Evolutionary conservation across 1,140 invertebrate species (phyloP).

Genomic region (Heliconius hermathena): DNA sequence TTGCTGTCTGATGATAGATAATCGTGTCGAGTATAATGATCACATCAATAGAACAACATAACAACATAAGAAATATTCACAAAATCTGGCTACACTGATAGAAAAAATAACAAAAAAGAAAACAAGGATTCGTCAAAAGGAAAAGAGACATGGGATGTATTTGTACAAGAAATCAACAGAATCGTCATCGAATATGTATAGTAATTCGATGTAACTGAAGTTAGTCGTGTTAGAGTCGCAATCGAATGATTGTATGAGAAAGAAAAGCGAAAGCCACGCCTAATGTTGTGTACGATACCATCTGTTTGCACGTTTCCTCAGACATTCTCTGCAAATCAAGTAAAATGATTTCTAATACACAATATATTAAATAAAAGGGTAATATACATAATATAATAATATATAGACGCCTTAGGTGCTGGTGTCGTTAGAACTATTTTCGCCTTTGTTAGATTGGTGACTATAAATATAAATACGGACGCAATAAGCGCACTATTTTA

Average conservation of each 20-base stretch:
- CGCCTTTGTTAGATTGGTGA: slow-evolving; percentile 44
- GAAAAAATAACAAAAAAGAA: slow-evolving; percentile 70
- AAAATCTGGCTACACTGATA: slow-evolving; percentile 70
- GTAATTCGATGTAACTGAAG: slow-evolving; percentile 61
- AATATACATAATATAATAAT: slow-evolving; percentile 30
- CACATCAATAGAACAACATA: slow-evolving; percentile 60
- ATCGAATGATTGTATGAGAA: slow-evolving; percentile 75
- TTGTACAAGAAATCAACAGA: slow-evolving; percentile 56
- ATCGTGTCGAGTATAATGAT: slow-evolving; percentile 58
- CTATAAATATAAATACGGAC: slow-evolving; percentile 23
- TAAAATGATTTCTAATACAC: slow-evolving; percentile 72
- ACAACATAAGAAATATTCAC: slow-evolving; percentile 71
- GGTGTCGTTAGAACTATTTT: slow-evolving; percentile 45
- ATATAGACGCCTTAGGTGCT: slow-evolving; percentile 46
- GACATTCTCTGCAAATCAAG: slow-evolving; percentile 90
- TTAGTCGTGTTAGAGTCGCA: slow-evolving; percentile 78
- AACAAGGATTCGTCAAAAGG: slow-evolving; percentile 58
- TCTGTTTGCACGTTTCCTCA: slow-evolving; percentile 91
- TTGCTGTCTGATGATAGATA: slow-evolving; percentile 44
- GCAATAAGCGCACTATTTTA: slow-evolving; percentile 31
- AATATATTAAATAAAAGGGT: slow-evolving; percentile 43
- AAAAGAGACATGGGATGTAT: slow-evolving; percentile 57
- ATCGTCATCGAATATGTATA: slow-evolving; percentile 61
- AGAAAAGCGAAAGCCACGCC: slow-evolving; percentile 81
- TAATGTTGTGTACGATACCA: slow-evolving; percentile 87